These are phyloP conservation scores for Bettongia penicillata DNA, from an alignment of 2,113 vertebrate genomes.

Conservation along the genomic window DNA sequence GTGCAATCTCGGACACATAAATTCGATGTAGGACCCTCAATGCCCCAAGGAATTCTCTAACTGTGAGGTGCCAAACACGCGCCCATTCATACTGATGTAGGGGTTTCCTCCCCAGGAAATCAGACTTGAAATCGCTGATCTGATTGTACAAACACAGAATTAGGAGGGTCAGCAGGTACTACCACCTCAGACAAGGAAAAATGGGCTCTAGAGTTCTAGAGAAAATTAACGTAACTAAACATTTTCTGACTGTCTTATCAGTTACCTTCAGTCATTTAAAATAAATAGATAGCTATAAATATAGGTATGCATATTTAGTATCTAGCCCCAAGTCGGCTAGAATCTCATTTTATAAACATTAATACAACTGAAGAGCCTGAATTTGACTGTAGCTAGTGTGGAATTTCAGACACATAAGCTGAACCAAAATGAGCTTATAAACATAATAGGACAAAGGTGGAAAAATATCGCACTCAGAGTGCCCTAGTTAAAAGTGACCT, in stretches of 20 bases:
- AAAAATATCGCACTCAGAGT: too few species aligned
- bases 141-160: not conserved
- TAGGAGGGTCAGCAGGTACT: not conserved
- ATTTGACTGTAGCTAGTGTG: not conserved
- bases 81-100: not conserved
- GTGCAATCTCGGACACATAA: not conserved
- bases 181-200: slow-evolving; percentile 1
- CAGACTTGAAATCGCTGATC: not conserved
- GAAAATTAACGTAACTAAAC: slow-evolving; percentile 34
- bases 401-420: too few species aligned
- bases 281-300: slow-evolving; percentile 9
- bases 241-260: slow-evolving; percentile 14
- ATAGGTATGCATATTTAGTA: slow-evolving; percentile 8
- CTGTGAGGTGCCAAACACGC: not conserved
- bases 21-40: not conserved
- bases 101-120: not conserved
- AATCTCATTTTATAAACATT: slow-evolving; percentile 30
- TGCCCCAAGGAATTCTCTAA: not conserved
- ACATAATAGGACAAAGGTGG: not conserved
- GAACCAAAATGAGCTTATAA: slow-evolving; percentile 18
- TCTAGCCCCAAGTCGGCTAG: slow-evolving; percentile 14
- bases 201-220: slow-evolving; percentile 17
- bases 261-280: slow-evolving; percentile 38
- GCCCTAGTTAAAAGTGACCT: too few species aligned
- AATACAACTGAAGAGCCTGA: slow-evolving; percentile 24